Evolutionary conservation across 2,888 invertebrate genomes (phyloP), one percentile per base, ranked within the genome.

Genomic region (Watsonalla binaria): DNA sequence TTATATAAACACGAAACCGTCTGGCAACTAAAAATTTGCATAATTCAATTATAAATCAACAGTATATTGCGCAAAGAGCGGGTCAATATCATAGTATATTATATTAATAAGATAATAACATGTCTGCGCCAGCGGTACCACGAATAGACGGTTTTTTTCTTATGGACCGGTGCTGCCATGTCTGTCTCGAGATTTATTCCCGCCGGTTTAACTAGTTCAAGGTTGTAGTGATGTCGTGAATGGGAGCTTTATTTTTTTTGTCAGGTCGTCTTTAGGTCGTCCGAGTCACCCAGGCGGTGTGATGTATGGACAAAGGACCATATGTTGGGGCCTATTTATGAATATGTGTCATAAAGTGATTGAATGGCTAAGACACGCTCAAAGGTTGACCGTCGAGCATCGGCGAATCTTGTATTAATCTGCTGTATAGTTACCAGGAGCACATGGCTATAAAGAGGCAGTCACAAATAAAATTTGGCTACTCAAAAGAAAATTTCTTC

Each of bases 61-160:
- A 42, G 35, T 47, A 53, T 46, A 53, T 54, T 51, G 48, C 54
- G 52, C 46, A 55, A 68, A 61, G 66, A 68, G 71, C 66, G 65
- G 66, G 65, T 67, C 66, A 65, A 62, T 63, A 71, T 78, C 75
- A 78, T 79, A 78, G 58, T 64, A 67, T 74, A 81, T 80, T 83
- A 83, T 77, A 78, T 82, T 86, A 88, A 88, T 87, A 79, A 82
- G 83, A 82, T 90, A 90, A 90, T 90, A 74, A 89, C 78, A 87
- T 76, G 86, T 86, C 86, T 86, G 80, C 66, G 73, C 37, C 83
- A 82, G 76, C 81, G 82, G 76, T 82, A 79, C 79, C 72, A 73
- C 74, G 80, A 82, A 84, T 70, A 72, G 67, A 68, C 62, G 73
- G 69, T 84, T 85, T 86, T 73, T 87, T 81, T 67, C 66, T 61